Percentiles rank a stretch among this genome's conserved stretches.
These are phyloP conservation scores for Clarias pachynema DNA, from an alignment of 2,797 vertebrate species.

Conservation along the genomic window DNA sequence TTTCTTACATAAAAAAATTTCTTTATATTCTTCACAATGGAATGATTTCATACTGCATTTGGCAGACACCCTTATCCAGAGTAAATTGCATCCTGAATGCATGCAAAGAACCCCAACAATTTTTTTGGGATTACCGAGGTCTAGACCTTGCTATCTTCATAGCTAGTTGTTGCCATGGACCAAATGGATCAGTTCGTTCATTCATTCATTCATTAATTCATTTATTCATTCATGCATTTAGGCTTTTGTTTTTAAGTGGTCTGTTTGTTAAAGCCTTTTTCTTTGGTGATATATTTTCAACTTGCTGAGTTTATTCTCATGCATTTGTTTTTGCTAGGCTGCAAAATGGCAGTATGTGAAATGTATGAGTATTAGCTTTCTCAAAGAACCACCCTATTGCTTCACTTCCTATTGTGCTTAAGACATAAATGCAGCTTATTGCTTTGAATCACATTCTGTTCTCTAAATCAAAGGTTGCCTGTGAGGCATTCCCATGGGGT, in stretches of 20 bases:
- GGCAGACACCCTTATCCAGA: too few species aligned
- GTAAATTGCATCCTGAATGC: background rate
- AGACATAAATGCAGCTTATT: background rate
- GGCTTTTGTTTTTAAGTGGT: background rate
- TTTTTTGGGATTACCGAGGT: background rate
- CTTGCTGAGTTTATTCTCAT: background rate
- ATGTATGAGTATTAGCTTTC: background rate
- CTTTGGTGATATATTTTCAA: background rate
- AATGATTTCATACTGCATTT: background rate
- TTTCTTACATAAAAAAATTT: background rate
- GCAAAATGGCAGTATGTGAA: constrained; percentile 5
- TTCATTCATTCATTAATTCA: background rate
- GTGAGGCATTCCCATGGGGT: background rate
- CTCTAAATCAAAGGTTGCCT: background rate
- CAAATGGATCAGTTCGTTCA: background rate
- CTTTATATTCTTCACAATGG: background rate
- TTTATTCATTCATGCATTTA: background rate
- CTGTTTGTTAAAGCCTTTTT: background rate
- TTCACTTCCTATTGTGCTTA: constrained; percentile 10
- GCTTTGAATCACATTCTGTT: background rate
- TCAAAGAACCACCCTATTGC: constrained; percentile 11
- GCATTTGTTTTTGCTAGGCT: background rate
- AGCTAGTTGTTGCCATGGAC: background rate
- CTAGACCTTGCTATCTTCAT: background rate
- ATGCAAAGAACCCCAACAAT: background rate